Evolutionary conservation across 2,888 invertebrate genomes (phyloP).

Genomic region (Sycophila texana): DNA sequence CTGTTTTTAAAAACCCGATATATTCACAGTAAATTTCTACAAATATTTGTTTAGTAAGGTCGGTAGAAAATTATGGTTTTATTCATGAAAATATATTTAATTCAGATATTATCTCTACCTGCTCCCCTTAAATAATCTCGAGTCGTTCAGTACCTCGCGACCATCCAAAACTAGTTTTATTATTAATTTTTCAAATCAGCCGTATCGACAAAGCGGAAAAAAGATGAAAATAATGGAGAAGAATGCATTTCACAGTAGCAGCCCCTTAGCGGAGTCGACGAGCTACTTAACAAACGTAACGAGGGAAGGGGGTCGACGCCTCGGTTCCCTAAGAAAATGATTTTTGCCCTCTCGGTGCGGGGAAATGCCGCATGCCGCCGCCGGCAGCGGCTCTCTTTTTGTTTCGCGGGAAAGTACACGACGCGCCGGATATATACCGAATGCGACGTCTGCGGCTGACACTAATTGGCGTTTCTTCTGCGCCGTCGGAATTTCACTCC

Average conservation of each 20-base stretch:
- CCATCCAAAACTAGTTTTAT: no score
- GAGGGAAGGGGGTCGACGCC: conserved; percentile 2
- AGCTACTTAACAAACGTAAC: conserved; percentile 49
- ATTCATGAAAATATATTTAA: no score
- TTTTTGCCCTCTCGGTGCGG: conserved; percentile 3
- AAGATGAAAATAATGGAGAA: not conserved
- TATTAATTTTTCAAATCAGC: no score
- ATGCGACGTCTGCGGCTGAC: conserved; percentile 68
- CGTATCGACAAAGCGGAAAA: not conserved
- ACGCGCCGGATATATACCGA: conserved; percentile 36
- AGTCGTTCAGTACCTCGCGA: no score
- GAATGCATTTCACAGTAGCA: conserved; percentile 2
- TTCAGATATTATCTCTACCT: no score
- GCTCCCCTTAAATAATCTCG: no score
- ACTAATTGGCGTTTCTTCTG: conserved; percentile 71
- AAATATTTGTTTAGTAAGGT: no score
- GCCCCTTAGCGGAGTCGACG: conserved; percentile 37
- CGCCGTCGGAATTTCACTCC: conserved; percentile 1
- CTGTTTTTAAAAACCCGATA: no score
- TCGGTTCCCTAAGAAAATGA: conserved; percentile 39
- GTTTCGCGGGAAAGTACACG: conserved; percentile 46
- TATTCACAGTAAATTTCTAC: no score
- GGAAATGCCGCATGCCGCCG: conserved; percentile 2
- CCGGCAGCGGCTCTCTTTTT: conserved; percentile 32
- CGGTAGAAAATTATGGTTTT: no score